phyloP scores from a whole-genome alignment of 1,140 invertebrate species.

The Streblospio benedicti region DNA sequence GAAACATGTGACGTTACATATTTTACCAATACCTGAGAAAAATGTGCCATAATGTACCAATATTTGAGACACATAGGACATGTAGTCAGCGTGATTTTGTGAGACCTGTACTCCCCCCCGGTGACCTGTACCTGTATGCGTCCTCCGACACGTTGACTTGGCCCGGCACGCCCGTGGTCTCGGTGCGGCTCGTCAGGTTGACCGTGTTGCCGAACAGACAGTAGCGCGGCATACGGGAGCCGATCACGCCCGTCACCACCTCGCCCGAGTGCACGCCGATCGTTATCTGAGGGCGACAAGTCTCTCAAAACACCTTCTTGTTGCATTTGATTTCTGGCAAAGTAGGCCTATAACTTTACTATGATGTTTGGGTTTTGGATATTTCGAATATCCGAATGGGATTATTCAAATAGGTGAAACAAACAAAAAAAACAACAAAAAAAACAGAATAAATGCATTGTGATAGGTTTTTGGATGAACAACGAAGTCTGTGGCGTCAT shows the following conservation, averaged over 20 bases:
- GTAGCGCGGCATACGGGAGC: constrained; percentile 90
- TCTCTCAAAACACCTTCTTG: no score
- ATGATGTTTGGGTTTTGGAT: no score
- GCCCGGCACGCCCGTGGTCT: constrained; percentile 83
- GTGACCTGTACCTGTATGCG: constrained; percentile 72
- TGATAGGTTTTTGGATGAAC: no score
- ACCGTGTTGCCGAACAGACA: constrained; percentile 95
- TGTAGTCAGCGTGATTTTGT: not conserved
- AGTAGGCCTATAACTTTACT: no score
- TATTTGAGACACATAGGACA: not conserved
- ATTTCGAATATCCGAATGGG: no score
- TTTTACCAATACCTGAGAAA: no score
- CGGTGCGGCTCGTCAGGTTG: constrained; percentile 86
- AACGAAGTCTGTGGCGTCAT: no score
- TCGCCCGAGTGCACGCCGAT: constrained; percentile 94
- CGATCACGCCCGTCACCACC: constrained; percentile 91
- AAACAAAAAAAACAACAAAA: no score
- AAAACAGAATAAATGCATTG: no score
- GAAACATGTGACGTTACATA: not conserved
- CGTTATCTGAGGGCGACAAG: constrained; percentile 60
- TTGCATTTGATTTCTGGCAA: no score
- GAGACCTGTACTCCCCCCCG: not conserved
- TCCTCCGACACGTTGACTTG: constrained; percentile 89
- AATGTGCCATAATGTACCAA: not conserved
- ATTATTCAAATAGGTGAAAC: no score